Conservation (phyloP, 2,888 invertebrate species). For the Perithous albicinctus region DNA sequence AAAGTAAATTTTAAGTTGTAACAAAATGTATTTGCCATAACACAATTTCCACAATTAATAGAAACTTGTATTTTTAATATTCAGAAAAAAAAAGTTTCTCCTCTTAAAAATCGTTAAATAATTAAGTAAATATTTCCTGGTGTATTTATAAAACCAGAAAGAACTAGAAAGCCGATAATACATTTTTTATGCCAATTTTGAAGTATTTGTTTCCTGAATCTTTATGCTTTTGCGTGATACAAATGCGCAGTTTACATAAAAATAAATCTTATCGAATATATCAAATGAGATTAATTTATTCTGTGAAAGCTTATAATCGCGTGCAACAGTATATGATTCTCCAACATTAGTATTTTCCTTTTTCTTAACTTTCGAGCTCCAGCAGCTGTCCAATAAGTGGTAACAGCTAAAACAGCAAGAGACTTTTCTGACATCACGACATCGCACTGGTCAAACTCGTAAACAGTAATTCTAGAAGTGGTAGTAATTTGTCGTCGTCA, state of each 20-base stretch:
- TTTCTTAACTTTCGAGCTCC: neutral
- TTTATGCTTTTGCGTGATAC: neutral
- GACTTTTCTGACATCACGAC: slow-evolving; percentile 22
- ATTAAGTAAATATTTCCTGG: no score
- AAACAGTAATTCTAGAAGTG: slow-evolving; percentile 31
- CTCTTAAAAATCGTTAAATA: neutral
- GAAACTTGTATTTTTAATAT: no score
- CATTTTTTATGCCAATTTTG: neutral
- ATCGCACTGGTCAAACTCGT: slow-evolving; percentile 12
- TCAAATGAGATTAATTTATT: slow-evolving; percentile 1
- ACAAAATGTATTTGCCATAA: neutral
- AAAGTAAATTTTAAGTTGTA: neutral
- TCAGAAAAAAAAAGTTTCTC: no score
- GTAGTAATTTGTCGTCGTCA: slow-evolving; percentile 17
- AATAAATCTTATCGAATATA: neutral
- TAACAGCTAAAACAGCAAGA: neutral
- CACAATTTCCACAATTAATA: neutral
- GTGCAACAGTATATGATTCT: neutral
- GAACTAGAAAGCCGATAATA: no score
- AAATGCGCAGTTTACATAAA: neutral
- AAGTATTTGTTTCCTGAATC: neutral
- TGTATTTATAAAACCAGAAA: no score
- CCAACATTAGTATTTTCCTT: neutral
- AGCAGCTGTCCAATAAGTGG: neutral
- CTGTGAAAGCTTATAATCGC: slow-evolving; percentile 7